These are phyloP conservation scores for human (Homo sapiens) DNA, from an alignment of 2,113 vertebrate genomes.

Conservation along the genomic window GRCh38 chr9:121749501-121750000, in stretches of 20 bases:
- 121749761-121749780: neutral
- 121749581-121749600: neutral
- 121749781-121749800: neutral
- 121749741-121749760: neutral
- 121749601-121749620: rapidly evolving
- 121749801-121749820: neutral
- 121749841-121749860: neutral
- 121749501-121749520: neutral
- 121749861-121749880: neutral
- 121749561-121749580: neutral
- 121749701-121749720: neutral
- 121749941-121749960: neutral
- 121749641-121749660: neutral
- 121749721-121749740: neutral
- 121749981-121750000: neutral
- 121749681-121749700: neutral
- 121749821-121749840: neutral
- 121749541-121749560: neutral
- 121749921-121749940: rapidly evolving
- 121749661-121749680: neutral
- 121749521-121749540: neutral
- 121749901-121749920: neutral
- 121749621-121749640: neutral
- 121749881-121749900: neutral
- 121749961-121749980: neutral